Percentiles rank a stretch among this genome's conserved stretches.
Evolutionary conservation across 2,888 invertebrate species (phyloP).

Genomic region (Halictus ligatus): DNA sequence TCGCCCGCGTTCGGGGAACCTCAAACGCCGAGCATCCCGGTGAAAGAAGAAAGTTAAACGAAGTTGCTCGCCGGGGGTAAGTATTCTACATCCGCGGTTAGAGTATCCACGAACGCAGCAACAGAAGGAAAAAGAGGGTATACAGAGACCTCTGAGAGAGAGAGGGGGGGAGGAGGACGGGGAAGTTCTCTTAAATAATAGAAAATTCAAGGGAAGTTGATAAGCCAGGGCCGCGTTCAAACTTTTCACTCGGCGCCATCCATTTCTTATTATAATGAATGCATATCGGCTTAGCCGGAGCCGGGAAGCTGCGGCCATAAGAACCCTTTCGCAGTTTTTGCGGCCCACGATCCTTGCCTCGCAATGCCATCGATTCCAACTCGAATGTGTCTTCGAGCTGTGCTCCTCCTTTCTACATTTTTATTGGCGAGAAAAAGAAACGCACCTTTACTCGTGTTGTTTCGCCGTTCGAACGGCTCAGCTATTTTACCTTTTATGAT

Average conservation of each 20-base stretch:
- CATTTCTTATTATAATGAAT: constrained; percentile 84
- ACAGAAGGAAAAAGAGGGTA: constrained; percentile 47
- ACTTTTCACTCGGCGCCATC: constrained; percentile 76
- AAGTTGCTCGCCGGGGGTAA: constrained; percentile 54
- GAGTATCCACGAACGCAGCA: constrained; percentile 40
- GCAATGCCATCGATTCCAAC: constrained; percentile 28
- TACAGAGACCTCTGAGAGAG: constrained; percentile 16
- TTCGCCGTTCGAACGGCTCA: neutral
- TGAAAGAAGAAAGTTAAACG: constrained; percentile 78
- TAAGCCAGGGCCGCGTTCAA: constrained; percentile 79
- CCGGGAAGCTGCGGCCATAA: constrained; percentile 71
- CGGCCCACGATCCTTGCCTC: constrained; percentile 31
- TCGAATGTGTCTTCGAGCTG: neutral
- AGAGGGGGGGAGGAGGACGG: constrained; percentile 46
- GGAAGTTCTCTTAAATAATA: constrained; percentile 82
- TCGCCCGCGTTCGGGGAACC: constrained; percentile 77
- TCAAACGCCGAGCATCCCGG: constrained; percentile 80
- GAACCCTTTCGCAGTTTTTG: constrained; percentile 78
- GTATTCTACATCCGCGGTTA: constrained; percentile 32
- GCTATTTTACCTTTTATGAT: neutral
- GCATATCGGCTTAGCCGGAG: constrained; percentile 83
- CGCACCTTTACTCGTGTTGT: neutral
- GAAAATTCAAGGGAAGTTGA: constrained; percentile 83
- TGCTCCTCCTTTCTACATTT: neutral
- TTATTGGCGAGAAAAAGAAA: neutral